These are phyloP conservation scores for Bradypodion ventrale DNA, from an alignment of 2,797 vertebrate species.

Conservation along the genomic window DNA sequence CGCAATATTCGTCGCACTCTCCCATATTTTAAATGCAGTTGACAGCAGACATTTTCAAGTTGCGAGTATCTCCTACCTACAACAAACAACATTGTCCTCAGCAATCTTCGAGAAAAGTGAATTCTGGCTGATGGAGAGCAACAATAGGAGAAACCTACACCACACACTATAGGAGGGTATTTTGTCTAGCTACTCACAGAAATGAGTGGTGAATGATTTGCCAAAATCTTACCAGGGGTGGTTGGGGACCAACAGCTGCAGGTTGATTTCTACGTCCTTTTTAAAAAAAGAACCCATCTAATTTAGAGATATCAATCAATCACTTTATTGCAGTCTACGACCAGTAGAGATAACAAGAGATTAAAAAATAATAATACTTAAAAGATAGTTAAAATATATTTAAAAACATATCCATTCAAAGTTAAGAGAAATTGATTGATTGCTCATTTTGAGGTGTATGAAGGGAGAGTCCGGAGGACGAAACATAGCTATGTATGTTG, in stretches of 20 bases:
- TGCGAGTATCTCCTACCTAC: background rate
- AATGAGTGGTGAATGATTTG: background rate
- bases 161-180: too few species aligned
- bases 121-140: background rate
- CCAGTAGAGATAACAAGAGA: too few species aligned
- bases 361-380: too few species aligned
- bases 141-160: background rate
- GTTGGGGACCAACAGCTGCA: background rate
- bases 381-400: too few species aligned
- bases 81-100: background rate
- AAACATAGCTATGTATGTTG: background rate
- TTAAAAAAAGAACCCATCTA: too few species aligned
- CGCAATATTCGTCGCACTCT: background rate
- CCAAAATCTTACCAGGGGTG: background rate
- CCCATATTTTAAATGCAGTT: background rate
- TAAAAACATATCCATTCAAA: too few species aligned
- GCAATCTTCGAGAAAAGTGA: background rate
- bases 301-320: too few species aligned
- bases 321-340: too few species aligned
- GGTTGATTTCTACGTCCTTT: too few species aligned
- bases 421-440: too few species aligned
- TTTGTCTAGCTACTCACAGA: background rate
- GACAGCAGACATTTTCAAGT: background rate
- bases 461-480: too few species aligned
- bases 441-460: too few species aligned